These are phyloP conservation scores for Hylaea fasciaria DNA, from an alignment of 2,888 invertebrate genomes.

Conservation along the genomic window DNA sequence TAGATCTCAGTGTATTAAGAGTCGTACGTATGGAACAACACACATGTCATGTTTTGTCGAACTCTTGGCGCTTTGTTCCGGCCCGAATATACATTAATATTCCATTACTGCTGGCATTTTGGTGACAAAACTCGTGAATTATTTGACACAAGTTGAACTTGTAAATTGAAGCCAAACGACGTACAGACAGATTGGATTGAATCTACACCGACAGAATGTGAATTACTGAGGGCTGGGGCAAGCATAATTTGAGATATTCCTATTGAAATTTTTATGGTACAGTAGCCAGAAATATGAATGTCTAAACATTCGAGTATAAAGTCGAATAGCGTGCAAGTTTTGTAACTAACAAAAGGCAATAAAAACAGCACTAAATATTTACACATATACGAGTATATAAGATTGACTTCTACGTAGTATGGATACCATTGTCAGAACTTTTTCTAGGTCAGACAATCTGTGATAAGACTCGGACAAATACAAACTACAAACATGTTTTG, in stretches of 20 bases:
- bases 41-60: too few species aligned
- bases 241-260: neutral
- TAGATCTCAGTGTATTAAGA: too few species aligned
- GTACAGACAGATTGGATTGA: conserved; percentile 9
- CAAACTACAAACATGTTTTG: too few species aligned
- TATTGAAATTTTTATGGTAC: neutral
- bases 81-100: conserved; percentile 5
- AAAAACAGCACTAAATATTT: neutral
- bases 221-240: conserved; percentile 5
- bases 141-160: conserved; percentile 12
- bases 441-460: too few species aligned
- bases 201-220: conserved; percentile 8
- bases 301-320: neutral
- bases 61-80: too few species aligned
- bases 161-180: conserved; percentile 16
- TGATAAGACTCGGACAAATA: too few species aligned
- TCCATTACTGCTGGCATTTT: conserved; percentile 1
- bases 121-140: conserved; percentile 13
- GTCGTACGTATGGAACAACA: too few species aligned
- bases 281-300: neutral
- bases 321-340: neutral
- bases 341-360: too few species aligned
- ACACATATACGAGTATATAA: too few species aligned
- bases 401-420: too few species aligned
- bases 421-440: too few species aligned